phyloP scores from a whole-genome alignment of 2,888 invertebrate species.

The Cordilura impudica region DNA sequence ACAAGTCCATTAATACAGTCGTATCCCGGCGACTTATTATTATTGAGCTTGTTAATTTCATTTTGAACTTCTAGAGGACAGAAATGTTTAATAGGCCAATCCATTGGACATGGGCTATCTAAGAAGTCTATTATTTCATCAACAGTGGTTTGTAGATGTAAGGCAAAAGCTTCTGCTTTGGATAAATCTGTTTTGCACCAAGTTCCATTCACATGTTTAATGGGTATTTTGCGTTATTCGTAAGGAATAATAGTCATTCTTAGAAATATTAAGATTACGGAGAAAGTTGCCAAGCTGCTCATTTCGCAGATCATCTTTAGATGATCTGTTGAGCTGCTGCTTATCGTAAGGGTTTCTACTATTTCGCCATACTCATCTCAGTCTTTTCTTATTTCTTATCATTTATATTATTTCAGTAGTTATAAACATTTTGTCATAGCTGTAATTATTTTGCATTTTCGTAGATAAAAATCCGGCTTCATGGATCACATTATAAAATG shows the following conservation, averaged over 20 bases:
- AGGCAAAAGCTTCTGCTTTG: conserved; percentile 29
- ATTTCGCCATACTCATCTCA: background rate
- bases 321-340: background rate
- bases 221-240: conserved; percentile 12
- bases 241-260: background rate
- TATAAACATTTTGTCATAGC: background rate
- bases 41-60: conserved; percentile 18
- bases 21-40: conserved; percentile 14
- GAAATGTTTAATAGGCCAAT: conserved; percentile 21
- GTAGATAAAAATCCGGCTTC: background rate
- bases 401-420: background rate
- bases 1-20: conserved; percentile 19
- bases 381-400: background rate
- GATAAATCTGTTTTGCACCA: conserved; percentile 23
- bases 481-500: background rate
- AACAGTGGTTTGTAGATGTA: conserved; percentile 10
- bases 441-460: background rate
- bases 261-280: conserved; percentile 5
- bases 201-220: conserved; percentile 3
- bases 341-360: background rate
- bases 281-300: background rate
- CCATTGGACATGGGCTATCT: conserved; percentile 30
- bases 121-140: conserved; percentile 3
- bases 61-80: conserved; percentile 10
- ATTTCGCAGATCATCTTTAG: background rate